Evolutionary conservation across 2,113 vertebrate genomes (phyloP).

Genomic region (Corythornis vintsioides): DNA sequence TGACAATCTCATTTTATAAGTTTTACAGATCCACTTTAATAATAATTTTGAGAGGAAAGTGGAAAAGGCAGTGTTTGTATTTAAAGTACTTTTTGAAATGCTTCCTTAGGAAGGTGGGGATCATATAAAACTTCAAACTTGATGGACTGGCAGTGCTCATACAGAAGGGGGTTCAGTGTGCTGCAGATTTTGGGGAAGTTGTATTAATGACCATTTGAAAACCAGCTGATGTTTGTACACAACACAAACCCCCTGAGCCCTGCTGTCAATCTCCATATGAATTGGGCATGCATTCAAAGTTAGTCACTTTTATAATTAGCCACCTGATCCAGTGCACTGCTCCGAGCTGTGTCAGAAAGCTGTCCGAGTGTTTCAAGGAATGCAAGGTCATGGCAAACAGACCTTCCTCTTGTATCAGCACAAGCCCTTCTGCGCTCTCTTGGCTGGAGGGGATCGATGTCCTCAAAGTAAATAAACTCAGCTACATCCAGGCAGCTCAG

Average conservation of each 20-base stretch:
- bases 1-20: not conserved
- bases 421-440: not conserved
- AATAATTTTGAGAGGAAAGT: not conserved
- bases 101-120: not conserved
- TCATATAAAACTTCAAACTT: not conserved
- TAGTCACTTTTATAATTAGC: constrained; percentile 28
- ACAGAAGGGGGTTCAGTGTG: not conserved
- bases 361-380: not conserved
- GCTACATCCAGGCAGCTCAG: not conserved
- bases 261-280: not conserved
- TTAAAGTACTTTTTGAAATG: not conserved
- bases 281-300: not conserved
- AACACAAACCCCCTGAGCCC: not conserved
- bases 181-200: not conserved
- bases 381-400: not conserved
- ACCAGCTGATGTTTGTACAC: constrained; percentile 4
- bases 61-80: not conserved
- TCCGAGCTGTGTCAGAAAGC: not conserved
- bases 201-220: not conserved
- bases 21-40: not conserved
- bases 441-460: not conserved
- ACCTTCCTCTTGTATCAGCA: not conserved
- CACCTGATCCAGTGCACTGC: not conserved
- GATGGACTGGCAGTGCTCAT: not conserved
- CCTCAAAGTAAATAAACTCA: constrained; percentile 25